These are phyloP conservation scores for Tinea semifulvella DNA, from an alignment of 2,888 invertebrate species.

Conservation along the genomic window DNA sequence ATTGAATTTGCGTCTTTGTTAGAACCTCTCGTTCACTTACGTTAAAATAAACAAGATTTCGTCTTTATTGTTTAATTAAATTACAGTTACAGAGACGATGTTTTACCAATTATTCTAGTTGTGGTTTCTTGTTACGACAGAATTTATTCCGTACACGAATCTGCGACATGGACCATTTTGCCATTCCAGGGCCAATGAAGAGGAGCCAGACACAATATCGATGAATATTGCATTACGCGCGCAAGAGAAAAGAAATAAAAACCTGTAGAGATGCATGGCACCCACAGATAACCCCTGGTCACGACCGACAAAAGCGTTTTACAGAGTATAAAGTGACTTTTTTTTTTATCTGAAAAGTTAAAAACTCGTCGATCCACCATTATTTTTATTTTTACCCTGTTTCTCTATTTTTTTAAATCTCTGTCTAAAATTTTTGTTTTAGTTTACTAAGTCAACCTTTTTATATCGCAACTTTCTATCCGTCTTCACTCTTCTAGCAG, in stretches of 20 bases:
- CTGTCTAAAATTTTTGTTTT: neutral
- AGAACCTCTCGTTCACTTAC: neutral
- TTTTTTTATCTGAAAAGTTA: constrained; percentile 6
- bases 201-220: constrained; percentile 12
- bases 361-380: constrained; percentile 3
- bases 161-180: neutral
- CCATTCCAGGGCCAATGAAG: constrained; percentile 8
- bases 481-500: no score
- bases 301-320: constrained; percentile 10
- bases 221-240: constrained; percentile 39
- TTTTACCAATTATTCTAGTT: neutral
- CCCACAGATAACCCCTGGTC: constrained; percentile 9
- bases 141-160: constrained; percentile 4
- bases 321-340: constrained; percentile 6
- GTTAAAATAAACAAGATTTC: neutral
- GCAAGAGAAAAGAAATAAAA: constrained; percentile 30
- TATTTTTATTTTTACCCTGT: no score
- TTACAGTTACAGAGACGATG: no score
- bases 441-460: no score
- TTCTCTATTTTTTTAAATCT: no score
- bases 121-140: neutral
- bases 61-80: neutral
- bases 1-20: constrained; percentile 5
- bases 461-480: no score
- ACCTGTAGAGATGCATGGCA: constrained; percentile 5